Conservation (phyloP, 2,797 vertebrate genomes). For the Neomorphus geoffroyi region DNA sequence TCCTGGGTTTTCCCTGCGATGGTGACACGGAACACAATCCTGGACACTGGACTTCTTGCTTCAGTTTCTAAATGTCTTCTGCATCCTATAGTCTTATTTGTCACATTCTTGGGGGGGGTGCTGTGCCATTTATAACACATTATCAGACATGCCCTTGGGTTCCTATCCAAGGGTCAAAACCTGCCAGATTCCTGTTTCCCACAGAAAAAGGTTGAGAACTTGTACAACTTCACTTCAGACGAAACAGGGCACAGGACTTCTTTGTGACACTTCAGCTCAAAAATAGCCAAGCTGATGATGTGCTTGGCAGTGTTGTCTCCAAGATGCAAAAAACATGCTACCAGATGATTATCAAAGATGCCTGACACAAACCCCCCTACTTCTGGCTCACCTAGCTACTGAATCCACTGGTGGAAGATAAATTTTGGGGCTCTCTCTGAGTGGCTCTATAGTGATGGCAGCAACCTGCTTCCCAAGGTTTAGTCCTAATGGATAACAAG, state of each 20-base stretch:
- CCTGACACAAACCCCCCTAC: not conserved
- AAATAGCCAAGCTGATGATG: not conserved
- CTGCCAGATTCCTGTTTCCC: not conserved
- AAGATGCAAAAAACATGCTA: not conserved
- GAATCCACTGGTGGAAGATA: not conserved
- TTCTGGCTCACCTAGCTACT: not conserved
- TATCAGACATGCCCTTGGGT: not conserved
- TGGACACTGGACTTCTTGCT: not conserved
- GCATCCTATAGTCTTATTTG: not conserved
- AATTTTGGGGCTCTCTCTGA: not conserved
- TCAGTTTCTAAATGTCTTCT: not conserved
- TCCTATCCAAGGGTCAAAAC: accelerated
- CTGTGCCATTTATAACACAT: not conserved
- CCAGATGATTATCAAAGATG: not conserved
- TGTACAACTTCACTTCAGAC: not conserved
- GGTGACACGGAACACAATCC: not conserved
- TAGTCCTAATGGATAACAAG: not conserved
- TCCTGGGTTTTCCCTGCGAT: not conserved
- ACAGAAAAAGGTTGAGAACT: not conserved
- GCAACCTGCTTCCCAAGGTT: not conserved
- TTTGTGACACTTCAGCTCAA: not conserved
- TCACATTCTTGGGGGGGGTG: not conserved
- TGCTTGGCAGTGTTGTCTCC: not conserved
- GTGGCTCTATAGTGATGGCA: not conserved
- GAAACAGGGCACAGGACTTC: not conserved